Evolutionary conservation across 2,888 invertebrate species (phyloP).

Genomic region (Pollenia griseotomentosa): DNA sequence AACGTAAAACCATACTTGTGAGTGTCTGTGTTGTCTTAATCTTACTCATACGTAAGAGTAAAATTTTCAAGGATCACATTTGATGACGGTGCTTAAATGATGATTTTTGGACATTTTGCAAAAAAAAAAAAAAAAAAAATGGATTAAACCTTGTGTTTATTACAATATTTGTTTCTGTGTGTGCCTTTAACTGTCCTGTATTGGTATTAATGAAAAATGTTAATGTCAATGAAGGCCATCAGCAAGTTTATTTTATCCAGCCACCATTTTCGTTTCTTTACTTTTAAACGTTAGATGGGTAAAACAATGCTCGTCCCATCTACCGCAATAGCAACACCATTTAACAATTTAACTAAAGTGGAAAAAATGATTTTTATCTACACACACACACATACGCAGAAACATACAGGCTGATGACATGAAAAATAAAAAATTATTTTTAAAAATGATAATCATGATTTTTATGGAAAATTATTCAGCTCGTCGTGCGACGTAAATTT

Average conservation of each 20-base stretch:
- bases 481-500: constrained; percentile 45
- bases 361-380: constrained; percentile 3
- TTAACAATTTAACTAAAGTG: constrained; percentile 1
- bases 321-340: not conserved
- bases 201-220: constrained; percentile 54
- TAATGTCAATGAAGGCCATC: constrained; percentile 62
- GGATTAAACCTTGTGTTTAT: constrained; percentile 57
- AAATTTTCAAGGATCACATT: constrained; percentile 57
- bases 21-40: constrained; percentile 35
- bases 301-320: not conserved
- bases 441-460: constrained; percentile 57
- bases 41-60: constrained; percentile 48
- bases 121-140: constrained; percentile 33
- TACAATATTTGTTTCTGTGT: not conserved
- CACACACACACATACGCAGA: not conserved
- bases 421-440: constrained; percentile 38
- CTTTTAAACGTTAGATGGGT: not conserved
- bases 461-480: constrained; percentile 54
- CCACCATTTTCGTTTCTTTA: not conserved
- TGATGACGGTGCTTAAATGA: constrained; percentile 81
- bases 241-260: constrained; percentile 36
- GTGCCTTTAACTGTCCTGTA: constrained; percentile 42
- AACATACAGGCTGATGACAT: not conserved
- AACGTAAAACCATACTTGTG: not conserved
- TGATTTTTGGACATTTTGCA: constrained; percentile 75